Percentiles rank a stretch among this genome's conserved stretches.
phyloP scores from a whole-genome alignment of 2,113 vertebrate genomes.

The Toxostoma redivivum region DNA sequence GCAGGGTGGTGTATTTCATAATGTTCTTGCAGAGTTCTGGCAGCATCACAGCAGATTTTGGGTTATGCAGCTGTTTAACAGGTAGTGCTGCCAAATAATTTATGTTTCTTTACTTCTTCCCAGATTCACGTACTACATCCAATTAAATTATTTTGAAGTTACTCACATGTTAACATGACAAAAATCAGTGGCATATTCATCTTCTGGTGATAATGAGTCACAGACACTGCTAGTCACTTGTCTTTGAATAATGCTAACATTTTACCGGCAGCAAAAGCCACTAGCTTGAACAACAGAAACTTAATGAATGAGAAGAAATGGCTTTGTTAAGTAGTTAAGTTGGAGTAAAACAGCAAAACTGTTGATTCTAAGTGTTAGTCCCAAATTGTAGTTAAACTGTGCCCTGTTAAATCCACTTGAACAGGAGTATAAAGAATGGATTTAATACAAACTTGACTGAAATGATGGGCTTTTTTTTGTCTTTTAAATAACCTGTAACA shows the following conservation, averaged over 20 bases:
- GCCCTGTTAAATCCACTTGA: not conserved
- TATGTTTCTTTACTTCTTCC: not conserved
- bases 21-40: not conserved
- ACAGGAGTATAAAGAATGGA: not conserved
- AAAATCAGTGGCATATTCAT: not conserved
- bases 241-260: not conserved
- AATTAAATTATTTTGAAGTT: not conserved
- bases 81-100: not conserved
- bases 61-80: not conserved
- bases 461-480: not conserved
- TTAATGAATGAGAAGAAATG: not conserved
- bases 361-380: not conserved
- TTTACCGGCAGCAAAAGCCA: not conserved
- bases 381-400: not conserved
- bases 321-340: not conserved
- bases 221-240: not conserved
- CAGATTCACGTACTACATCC: not conserved
- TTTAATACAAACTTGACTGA: not conserved
- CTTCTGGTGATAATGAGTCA: slow-evolving; percentile 58
- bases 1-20: not conserved
- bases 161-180: not conserved
- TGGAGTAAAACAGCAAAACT: not conserved
- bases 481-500: not conserved
- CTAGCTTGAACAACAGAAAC: not conserved
- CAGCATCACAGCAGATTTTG: not conserved